phyloP scores from a whole-genome alignment of 2,797 vertebrate species.

The Neosilurus mollespiculum region DNA sequence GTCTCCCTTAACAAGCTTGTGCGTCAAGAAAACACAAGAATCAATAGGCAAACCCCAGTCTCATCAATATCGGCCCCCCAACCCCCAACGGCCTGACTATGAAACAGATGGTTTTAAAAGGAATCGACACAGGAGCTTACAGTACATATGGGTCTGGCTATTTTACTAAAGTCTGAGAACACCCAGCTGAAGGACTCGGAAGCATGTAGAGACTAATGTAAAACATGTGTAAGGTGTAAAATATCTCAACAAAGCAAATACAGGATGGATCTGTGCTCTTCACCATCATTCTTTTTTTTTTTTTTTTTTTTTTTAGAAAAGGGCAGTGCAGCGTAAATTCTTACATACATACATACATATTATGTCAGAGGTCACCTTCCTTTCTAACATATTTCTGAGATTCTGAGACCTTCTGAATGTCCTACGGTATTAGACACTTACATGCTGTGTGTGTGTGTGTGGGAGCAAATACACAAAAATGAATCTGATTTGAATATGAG shows the following conservation, averaged over 20 bases:
- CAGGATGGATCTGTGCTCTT: not conserved
- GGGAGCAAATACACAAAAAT: no score
- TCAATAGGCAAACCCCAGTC: constrained; percentile 64
- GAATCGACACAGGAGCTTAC: constrained; percentile 24
- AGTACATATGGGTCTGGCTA: constrained; percentile 10
- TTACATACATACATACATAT: not conserved
- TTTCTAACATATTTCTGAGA: not conserved
- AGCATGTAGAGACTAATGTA: constrained; percentile 22
- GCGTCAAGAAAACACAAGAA: constrained; percentile 73
- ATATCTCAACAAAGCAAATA: constrained; percentile 9
- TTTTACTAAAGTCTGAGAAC: constrained; percentile 39
- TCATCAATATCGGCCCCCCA: constrained; percentile 33
- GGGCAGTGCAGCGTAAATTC: no score
- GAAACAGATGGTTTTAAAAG: constrained; percentile 35
- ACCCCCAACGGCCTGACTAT: not conserved
- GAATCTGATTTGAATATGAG: no score
- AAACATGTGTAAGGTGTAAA: constrained; percentile 20
- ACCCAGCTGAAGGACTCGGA: constrained; percentile 65
- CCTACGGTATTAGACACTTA: not conserved
- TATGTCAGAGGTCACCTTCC: not conserved
- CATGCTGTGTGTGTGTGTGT: no score
- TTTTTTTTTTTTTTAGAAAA: no score
- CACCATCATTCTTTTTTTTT: not conserved
- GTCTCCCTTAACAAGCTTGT: constrained; percentile 59
- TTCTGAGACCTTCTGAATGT: not conserved